A percentile compares a stretch with the other conserved stretches of the same genome.
phyloP scores from a whole-genome alignment of 2,888 invertebrate genomes.

The Drosophila histrio region DNA sequence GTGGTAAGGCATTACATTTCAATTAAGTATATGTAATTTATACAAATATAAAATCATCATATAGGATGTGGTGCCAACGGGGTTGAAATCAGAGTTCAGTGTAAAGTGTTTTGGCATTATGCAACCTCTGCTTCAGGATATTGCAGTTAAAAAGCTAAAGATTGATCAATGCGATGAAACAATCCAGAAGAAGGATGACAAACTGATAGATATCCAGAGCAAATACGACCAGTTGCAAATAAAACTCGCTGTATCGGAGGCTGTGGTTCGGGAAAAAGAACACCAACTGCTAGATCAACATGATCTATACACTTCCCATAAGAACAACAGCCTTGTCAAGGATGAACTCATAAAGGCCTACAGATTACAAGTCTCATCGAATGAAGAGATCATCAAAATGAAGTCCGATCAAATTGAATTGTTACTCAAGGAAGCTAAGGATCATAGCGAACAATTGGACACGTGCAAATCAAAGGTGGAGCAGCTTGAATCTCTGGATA shows the following conservation, averaged over 20 bases:
- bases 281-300: neutral
- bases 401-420: constrained; percentile 2
- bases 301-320: neutral
- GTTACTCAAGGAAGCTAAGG: neutral
- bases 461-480: neutral
- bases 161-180: constrained; percentile 4
- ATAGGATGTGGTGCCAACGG: neutral
- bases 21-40: neutral
- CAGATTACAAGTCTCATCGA: neutral
- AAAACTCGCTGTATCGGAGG: neutral
- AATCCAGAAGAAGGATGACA: neutral
- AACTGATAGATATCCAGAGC: neutral
- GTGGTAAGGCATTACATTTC: neutral
- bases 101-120: neutral
- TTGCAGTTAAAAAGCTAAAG: neutral
- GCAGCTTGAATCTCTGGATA: neutral
- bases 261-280: constrained; percentile 10
- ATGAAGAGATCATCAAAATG: neutral
- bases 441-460: neutral
- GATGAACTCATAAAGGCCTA: constrained; percentile 1
- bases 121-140: constrained; percentile 11
- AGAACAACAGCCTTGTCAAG: constrained; percentile 10
- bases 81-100: constrained; percentile 1
- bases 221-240: neutral
- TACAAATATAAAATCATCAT: neutral